Evolutionary conservation across 2,113 vertebrate species (phyloP).

Genomic region (Psittacara wagleri): DNA sequence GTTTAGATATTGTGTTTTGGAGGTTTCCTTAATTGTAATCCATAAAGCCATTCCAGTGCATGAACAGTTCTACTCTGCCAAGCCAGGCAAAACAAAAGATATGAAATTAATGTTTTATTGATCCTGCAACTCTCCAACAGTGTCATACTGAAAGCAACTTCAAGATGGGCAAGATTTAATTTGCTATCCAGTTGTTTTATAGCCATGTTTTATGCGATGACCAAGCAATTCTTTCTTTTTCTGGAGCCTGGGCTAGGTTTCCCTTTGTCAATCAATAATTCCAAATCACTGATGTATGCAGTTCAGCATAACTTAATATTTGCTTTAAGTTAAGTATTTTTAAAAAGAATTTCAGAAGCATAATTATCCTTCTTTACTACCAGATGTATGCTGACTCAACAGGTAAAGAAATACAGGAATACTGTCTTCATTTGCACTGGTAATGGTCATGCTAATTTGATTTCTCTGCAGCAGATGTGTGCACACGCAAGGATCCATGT

Average conservation of each 20-base stretch:
- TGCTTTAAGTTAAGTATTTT: background rate
- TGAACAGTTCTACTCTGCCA: conserved; percentile 82
- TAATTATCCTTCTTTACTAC: background rate
- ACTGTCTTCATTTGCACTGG: background rate
- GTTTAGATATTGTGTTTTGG: conserved; percentile 77
- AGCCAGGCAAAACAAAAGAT: conserved; percentile 49
- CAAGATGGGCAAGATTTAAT: background rate
- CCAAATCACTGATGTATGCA: background rate
- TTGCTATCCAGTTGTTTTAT: background rate
- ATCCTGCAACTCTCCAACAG: background rate
- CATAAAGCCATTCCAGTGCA: conserved; percentile 84
- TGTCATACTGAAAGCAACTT: background rate
- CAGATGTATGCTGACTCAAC: background rate
- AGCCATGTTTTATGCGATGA: background rate
- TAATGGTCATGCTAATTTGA: background rate
- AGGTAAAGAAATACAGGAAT: background rate
- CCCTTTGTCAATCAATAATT: background rate
- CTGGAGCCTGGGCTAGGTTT: background rate
- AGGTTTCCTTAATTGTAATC: conserved; percentile 79
- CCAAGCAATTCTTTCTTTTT: background rate
- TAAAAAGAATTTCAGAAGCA: background rate
- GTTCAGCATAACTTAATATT: background rate
- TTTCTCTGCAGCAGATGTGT: background rate
- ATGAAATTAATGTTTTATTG: background rate
- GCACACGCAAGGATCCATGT: background rate